These are phyloP conservation scores for Chloropsis hardwickii DNA, from an alignment of 2,113 vertebrate genomes.

Conservation along the genomic window DNA sequence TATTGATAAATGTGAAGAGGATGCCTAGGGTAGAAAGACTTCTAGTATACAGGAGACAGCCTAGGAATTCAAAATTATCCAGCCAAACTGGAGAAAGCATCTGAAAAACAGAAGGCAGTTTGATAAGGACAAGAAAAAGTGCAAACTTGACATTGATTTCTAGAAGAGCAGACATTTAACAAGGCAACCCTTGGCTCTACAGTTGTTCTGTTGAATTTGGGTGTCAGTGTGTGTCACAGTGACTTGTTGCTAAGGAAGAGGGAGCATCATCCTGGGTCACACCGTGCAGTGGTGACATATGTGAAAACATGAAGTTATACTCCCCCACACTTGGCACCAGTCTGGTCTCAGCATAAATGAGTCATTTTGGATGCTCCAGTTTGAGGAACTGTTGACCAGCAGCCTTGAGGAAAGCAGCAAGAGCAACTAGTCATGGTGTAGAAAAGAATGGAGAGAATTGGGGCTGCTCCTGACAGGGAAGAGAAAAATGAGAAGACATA, in stretches of 20 bases:
- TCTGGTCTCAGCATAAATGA: not conserved
- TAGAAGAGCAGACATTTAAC: not conserved
- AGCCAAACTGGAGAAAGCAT: not conserved
- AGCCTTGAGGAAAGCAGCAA: not conserved
- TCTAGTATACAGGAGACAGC: not conserved
- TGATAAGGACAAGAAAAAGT: not conserved
- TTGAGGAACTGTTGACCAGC: not conserved
- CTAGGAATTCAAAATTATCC: not conserved
- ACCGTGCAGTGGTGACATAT: not conserved
- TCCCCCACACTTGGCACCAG: not conserved
- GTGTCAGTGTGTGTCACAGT: not conserved
- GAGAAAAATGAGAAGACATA: not conserved
- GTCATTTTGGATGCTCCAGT: not conserved
- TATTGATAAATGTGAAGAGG: not conserved
- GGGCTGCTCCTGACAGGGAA: not conserved
- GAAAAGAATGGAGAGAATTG: not conserved
- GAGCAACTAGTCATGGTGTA: not conserved
- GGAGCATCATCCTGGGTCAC: not conserved
- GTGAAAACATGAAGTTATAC: not conserved
- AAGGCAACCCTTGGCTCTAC: not conserved
- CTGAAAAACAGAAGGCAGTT: not conserved
- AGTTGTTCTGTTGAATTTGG: not conserved
- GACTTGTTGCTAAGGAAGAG: not conserved
- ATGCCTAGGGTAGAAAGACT: not conserved
- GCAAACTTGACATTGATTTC: not conserved